Conservation (phyloP, 1,140 invertebrate species). For the Idris sp. region DNA sequence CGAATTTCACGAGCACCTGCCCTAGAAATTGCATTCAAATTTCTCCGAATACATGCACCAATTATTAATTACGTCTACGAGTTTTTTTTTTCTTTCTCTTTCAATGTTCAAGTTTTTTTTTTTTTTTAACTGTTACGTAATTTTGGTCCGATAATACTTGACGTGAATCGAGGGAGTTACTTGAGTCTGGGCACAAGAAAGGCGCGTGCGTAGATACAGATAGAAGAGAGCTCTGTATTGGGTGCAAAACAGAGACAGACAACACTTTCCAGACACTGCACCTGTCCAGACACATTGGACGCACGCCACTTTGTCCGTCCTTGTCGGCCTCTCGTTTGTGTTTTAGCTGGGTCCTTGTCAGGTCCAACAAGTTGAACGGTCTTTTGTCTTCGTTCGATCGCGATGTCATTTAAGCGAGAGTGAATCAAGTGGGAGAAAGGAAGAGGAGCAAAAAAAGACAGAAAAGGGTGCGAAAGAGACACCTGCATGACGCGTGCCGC, state of each 20-base stretch:
- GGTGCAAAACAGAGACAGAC: constrained; percentile 25
- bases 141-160: too few species aligned
- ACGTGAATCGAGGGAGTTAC: too few species aligned
- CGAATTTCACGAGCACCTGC: constrained; percentile 9
- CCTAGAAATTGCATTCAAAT: constrained; percentile 7
- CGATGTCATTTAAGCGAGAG: constrained; percentile 64
- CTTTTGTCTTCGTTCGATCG: constrained; percentile 31
- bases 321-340: constrained; percentile 15
- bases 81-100: too few species aligned
- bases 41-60: constrained; percentile 45
- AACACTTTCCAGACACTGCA: constrained; percentile 68
- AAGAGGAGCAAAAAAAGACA: constrained; percentile 26
- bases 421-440: constrained; percentile 44
- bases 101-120: not conserved
- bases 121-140: too few species aligned
- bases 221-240: constrained; percentile 4
- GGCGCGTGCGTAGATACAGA: constrained; percentile 51
- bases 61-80: constrained; percentile 33
- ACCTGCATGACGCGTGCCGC: constrained; percentile 68
- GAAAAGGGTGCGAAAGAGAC: constrained; percentile 38
- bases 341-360: constrained; percentile 9
- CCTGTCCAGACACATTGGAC: constrained; percentile 70
- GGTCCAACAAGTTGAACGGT: constrained; percentile 8
- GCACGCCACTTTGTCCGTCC: constrained; percentile 67
- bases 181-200: constrained; percentile 38